Evolutionary conservation across 2,113 vertebrate species (phyloP).

Genomic region (Ifrita kowaldi): DNA sequence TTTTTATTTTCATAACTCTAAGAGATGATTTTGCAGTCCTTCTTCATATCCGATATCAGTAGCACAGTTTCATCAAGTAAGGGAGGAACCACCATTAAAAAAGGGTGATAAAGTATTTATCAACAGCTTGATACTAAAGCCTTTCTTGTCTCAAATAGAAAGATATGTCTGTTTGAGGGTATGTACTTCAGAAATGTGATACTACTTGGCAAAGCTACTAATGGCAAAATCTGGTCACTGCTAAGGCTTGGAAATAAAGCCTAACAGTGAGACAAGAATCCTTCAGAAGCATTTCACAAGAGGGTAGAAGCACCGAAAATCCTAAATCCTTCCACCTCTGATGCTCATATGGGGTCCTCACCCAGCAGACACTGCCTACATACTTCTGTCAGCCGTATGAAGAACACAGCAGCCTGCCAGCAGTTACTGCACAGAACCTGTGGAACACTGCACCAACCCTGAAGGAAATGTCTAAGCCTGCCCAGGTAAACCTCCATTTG

Average conservation of each 20-base stretch:
- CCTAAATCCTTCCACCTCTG: background rate
- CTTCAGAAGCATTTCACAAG: background rate
- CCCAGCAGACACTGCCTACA: background rate
- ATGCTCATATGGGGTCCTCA: rapidly evolving
- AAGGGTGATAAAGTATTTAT: background rate
- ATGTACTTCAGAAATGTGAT: background rate
- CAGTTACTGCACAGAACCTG: background rate
- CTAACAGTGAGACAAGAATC: background rate
- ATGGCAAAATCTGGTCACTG: background rate
- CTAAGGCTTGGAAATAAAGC: background rate
- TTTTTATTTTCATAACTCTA: background rate
- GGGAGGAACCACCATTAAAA: background rate
- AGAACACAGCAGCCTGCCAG: background rate
- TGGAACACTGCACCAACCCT: background rate
- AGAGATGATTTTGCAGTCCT: background rate
- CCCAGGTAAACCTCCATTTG: background rate
- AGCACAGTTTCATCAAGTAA: background rate
- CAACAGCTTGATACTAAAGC: background rate
- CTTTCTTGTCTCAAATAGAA: background rate
- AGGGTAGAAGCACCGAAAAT: background rate
- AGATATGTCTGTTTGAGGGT: background rate
- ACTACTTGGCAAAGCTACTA: background rate
- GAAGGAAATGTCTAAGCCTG: background rate
- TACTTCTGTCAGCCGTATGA: background rate
- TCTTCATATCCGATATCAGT: background rate